Conservation (phyloP, 2,797 vertebrate species). For the Ambastaia sidthimunki region DNA sequence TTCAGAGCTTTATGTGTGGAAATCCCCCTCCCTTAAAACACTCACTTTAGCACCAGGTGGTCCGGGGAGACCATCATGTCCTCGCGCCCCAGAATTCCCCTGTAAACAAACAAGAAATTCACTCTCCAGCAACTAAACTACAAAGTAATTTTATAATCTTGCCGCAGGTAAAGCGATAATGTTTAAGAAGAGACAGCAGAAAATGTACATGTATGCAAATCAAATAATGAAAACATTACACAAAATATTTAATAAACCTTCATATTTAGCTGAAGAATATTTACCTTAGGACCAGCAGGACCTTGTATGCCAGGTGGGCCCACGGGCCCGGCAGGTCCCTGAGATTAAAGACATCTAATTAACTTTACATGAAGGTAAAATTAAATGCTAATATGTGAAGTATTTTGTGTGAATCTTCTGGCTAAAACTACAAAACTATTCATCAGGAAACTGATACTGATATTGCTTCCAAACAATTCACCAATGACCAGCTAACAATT, state of each 20-base stretch:
- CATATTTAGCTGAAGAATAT: background rate
- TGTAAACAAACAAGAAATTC: constrained; percentile 33
- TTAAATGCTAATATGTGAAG: background rate
- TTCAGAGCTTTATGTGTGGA: constrained; percentile 5
- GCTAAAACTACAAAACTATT: background rate
- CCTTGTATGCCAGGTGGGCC: constrained; percentile 59
- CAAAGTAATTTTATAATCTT: background rate
- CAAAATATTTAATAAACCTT: background rate
- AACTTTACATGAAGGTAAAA: background rate
- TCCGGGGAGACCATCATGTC: constrained; percentile 60
- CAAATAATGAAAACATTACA: background rate
- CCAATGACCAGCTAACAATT: background rate
- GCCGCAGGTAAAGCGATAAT: background rate
- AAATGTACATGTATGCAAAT: background rate
- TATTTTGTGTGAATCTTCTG: background rate
- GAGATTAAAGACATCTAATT: constrained; percentile 15
- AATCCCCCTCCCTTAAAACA: constrained; percentile 29
- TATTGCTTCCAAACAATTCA: background rate
- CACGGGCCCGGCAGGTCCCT: constrained; percentile 61
- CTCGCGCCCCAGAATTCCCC: constrained; percentile 63
- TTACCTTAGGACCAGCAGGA: constrained; percentile 60
- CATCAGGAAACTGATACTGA: background rate
- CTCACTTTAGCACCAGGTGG: constrained; percentile 62
- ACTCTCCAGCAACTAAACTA: background rate
- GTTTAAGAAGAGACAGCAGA: background rate